Evolutionary conservation across 2,797 vertebrate species (phyloP), one percentile per base, ranked within the genome.

Genomic region (Sebastes miniatus): DNA sequence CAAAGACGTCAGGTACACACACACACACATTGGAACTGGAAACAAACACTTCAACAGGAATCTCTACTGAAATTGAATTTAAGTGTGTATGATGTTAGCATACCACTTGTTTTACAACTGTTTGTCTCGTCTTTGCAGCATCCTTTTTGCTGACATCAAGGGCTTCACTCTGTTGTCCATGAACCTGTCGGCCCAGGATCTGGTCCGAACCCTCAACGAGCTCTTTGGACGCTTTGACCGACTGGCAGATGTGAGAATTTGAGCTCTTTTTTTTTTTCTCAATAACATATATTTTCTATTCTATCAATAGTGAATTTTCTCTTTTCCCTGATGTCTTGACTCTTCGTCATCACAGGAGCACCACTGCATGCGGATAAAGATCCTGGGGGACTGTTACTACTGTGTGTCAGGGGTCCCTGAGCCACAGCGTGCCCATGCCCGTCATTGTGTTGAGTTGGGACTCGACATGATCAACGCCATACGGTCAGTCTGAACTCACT

Each of bases 341-440:
- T 71, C 12, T 10, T 62, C 4, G n/a, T 71, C 18, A 54, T 76
- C 25, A 25, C 91, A 99, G 98, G 98, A 99, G 92, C 97, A 99
- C 88, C 97, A 99, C 90, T 99, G 98, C 88, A 93, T 99, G 88
- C 95, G 98, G 85, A 99, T 99, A 92, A 99, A 99, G 95, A 97
- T 99, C 90, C 95, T 99, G 18, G 98, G 98, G 36, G 98, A 99
- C 87, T 99, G 98, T 93, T 99, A 99, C 90, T 99, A 99, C 91
- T 99, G 98, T 47, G 98, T 99, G 75, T 99, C 98, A 0, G 98
- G 98, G 73, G 93, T 99, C 76, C 98, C 98, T 0, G 96, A 99
- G 89, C 98, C 98, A 25, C 97, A 99, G 93, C 94, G 95, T 0
- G 97, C 97, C 79, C 98, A 99, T n/a, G 97, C 98, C 39, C 97